Evolutionary conservation across 2,888 invertebrate genomes (phyloP).

Genomic region (Allygus modestus): DNA sequence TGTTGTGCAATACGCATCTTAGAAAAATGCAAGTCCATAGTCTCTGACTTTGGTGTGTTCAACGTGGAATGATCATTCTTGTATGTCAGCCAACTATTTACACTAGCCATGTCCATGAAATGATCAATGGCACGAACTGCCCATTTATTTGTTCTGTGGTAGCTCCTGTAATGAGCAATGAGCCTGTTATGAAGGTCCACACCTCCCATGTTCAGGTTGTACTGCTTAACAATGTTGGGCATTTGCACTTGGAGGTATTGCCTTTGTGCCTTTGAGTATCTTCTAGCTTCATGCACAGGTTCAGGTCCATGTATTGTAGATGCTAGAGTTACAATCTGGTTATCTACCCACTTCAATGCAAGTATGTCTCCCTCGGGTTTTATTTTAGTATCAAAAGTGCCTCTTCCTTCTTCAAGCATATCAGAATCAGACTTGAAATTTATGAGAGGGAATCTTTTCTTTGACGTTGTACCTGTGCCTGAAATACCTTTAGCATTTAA

Average conservation of each 20-base stretch:
- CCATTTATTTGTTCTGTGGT: conserved; percentile 60
- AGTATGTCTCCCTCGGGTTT: not conserved
- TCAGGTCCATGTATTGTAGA: conserved; percentile 27
- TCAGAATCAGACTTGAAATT: conserved; percentile 54
- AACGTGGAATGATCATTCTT: conserved; percentile 25
- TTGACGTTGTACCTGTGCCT: conserved; percentile 55
- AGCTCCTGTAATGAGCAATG: conserved; percentile 40
- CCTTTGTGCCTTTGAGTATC: conserved; percentile 7
- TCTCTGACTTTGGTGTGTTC: conserved; percentile 28
- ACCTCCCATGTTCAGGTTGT: conserved; percentile 63
- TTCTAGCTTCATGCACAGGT: conserved; percentile 6
- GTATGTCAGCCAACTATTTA: conserved; percentile 54
- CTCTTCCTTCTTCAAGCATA: conserved; percentile 52
- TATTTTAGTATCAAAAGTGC: conserved; percentile 47
- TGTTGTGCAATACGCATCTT: conserved; percentile 54
- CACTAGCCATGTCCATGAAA: conserved; percentile 57
- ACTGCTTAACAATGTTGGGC: conserved; percentile 56
- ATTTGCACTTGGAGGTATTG: conserved; percentile 36
- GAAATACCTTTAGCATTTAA: conserved; percentile 54
- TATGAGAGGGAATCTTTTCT: conserved; percentile 54
- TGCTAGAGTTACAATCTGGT: conserved; percentile 49
- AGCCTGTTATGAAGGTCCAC: conserved; percentile 69
- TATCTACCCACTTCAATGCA: conserved; percentile 55
- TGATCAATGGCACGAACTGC: conserved; percentile 55
- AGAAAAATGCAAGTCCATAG: conserved; percentile 57